These are phyloP conservation scores for Listronotus oregonensis DNA, from an alignment of 1,140 invertebrate species.

Conservation along the genomic window DNA sequence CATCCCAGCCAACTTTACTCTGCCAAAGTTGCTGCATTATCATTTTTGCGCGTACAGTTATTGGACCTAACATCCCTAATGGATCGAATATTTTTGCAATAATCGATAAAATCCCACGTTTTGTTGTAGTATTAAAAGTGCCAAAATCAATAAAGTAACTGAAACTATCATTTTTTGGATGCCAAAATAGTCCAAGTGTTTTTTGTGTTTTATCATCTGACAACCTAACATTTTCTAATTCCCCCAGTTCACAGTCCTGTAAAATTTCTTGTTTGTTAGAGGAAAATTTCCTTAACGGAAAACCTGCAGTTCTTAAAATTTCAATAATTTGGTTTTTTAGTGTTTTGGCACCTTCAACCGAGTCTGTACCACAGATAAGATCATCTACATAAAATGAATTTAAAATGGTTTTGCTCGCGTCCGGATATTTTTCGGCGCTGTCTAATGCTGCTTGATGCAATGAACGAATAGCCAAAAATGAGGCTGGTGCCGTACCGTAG, in stretches of 20 bases:
- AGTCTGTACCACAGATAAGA: no score
- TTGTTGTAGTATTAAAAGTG: no score
- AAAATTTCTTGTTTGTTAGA: no score
- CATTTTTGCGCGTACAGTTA: constrained; percentile 46
- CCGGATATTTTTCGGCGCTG: constrained; percentile 29
- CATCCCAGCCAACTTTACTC: constrained; percentile 50
- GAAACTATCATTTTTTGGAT: no score
- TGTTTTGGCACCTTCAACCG: constrained; percentile 34
- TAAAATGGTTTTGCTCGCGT: constrained; percentile 32
- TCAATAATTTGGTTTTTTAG: constrained; percentile 21
- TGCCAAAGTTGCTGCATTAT: constrained; percentile 50
- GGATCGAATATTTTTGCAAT: constrained; percentile 44
- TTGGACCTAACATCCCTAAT: constrained; percentile 44
- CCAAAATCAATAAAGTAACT: no score
- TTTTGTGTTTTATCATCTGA: no score
- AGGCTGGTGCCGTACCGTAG: no score
- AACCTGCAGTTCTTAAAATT: constrained; percentile 29
- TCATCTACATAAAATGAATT: constrained; percentile 54
- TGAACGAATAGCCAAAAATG: no score
- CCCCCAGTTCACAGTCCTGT: no score
- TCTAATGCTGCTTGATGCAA: constrained; percentile 42
- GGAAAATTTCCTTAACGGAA: constrained; percentile 55
- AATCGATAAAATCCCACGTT: constrained; percentile 38
- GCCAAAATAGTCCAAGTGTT: no score
- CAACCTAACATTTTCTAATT: no score